Conservation (phyloP, 2,888 invertebrate genomes). For the Cryptus viduatorius region DNA sequence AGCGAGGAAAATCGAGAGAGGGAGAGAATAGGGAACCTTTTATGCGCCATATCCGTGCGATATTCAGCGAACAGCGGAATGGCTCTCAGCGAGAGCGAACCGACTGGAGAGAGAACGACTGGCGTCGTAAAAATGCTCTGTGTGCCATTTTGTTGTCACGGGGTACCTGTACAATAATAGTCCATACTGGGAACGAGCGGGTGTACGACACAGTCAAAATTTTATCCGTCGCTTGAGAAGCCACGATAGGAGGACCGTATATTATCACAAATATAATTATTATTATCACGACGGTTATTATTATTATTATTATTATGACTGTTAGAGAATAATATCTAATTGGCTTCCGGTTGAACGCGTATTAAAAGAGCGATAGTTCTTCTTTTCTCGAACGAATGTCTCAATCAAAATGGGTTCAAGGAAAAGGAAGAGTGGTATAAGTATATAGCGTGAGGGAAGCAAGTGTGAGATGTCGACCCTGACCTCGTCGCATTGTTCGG, state of each 20-base stretch:
- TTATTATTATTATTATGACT: too few species aligned
- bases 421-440: neutral
- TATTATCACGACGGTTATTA: too few species aligned
- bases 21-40: constrained; percentile 60
- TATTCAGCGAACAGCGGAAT: constrained; percentile 60
- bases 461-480: constrained; percentile 63
- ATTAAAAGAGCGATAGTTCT: neutral
- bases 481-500: constrained; percentile 61
- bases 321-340: too few species aligned
- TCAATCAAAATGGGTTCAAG: neutral
- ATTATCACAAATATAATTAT: too few species aligned
- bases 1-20: constrained; percentile 45
- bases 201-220: neutral
- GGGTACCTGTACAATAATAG: constrained; percentile 29
- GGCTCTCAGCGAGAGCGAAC: constrained; percentile 34
- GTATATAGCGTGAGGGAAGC: neutral
- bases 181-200: constrained; percentile 25
- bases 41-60: constrained; percentile 64
- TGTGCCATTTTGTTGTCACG: constrained; percentile 62
- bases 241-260: neutral
- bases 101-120: constrained; percentile 40
- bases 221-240: constrained; percentile 22
- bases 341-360: neutral
- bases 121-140: constrained; percentile 67
- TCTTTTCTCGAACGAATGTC: neutral